phyloP scores from a whole-genome alignment of 2,797 vertebrate species.

The Hippopotamyrus pictus region DNA sequence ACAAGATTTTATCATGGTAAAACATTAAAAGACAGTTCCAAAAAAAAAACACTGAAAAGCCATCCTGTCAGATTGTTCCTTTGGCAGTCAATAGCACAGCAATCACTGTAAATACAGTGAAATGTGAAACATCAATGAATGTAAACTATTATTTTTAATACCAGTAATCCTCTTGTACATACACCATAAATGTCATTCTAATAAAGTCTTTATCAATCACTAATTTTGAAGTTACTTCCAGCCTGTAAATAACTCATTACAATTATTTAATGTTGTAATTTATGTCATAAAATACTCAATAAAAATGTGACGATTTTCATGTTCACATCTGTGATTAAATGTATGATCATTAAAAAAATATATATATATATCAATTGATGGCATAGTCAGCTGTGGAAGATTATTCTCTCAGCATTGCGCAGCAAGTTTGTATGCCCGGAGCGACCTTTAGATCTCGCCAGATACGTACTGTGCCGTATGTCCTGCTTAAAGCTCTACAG shows the following conservation, averaged over 20 bases:
- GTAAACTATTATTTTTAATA: constrained; percentile 19
- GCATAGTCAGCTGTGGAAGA: neutral
- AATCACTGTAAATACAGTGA: neutral
- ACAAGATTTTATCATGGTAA: neutral
- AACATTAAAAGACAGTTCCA: neutral
- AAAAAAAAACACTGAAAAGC: neutral
- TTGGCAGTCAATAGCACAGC: neutral
- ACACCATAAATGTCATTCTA: constrained; percentile 20
- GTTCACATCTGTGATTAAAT: neutral
- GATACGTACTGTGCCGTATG: neutral
- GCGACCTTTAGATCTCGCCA: neutral
- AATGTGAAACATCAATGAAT: neutral
- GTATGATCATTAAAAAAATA: neutral
- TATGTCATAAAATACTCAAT: neutral
- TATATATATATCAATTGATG: neutral
- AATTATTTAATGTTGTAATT: constrained; percentile 2
- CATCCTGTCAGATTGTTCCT: neutral
- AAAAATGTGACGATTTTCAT: neutral
- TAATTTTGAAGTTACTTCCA: neutral
- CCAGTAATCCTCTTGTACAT: constrained; percentile 19
- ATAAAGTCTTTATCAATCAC: constrained; percentile 17
- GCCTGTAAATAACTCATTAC: neutral
- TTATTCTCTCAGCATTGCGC: neutral
- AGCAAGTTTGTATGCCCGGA: neutral
- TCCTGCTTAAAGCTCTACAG: neutral